phyloP scores from a whole-genome alignment of 1,140 invertebrate genomes.

The Drosophila pandora region DNA sequence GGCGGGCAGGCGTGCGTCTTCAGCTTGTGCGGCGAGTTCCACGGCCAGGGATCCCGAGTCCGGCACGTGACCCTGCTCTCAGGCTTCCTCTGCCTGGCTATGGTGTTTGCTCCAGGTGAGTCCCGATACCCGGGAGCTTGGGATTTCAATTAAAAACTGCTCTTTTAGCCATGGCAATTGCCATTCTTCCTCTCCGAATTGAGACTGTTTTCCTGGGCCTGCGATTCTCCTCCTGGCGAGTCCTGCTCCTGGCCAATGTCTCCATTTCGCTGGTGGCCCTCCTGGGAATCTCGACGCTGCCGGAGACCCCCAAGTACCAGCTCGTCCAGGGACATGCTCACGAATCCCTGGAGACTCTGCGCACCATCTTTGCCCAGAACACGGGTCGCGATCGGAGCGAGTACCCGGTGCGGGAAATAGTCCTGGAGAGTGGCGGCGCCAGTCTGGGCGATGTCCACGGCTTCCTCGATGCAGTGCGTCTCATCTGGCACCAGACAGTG shows the following conservation, averaged over 20 bases:
- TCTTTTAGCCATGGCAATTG: conserved; percentile 86
- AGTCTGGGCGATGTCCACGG: conserved; percentile 63
- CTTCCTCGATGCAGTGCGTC: conserved; percentile 61
- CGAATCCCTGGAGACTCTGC: conserved; percentile 86
- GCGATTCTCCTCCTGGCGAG: conserved; percentile 87
- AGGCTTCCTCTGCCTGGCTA: conserved; percentile 87
- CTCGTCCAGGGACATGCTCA: conserved; percentile 86
- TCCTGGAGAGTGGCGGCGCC: conserved; percentile 44
- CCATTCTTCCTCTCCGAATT: conserved; percentile 86
- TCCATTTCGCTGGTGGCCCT: conserved; percentile 85
- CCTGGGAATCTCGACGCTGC: conserved; percentile 85
- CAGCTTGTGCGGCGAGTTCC: conserved; percentile 88
- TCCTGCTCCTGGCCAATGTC: conserved; percentile 86
- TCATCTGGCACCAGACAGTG: conserved; percentile 84
- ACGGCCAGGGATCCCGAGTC: conserved; percentile 83
- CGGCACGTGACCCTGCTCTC: conserved; percentile 86
- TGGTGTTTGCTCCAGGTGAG: conserved; percentile 87
- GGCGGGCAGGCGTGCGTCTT: conserved; percentile 88
- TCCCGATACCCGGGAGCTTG: background rate
- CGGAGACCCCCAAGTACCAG: conserved; percentile 92
- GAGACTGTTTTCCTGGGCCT: conserved; percentile 83
- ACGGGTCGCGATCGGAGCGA: conserved; percentile 73
- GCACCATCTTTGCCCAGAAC: conserved; percentile 87
- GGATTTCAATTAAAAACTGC: background rate
- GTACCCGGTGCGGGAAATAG: conserved; percentile 62